These are phyloP conservation scores for Desmodus rotundus DNA, from an alignment of 2,113 vertebrate species.

Conservation along the genomic window DNA sequence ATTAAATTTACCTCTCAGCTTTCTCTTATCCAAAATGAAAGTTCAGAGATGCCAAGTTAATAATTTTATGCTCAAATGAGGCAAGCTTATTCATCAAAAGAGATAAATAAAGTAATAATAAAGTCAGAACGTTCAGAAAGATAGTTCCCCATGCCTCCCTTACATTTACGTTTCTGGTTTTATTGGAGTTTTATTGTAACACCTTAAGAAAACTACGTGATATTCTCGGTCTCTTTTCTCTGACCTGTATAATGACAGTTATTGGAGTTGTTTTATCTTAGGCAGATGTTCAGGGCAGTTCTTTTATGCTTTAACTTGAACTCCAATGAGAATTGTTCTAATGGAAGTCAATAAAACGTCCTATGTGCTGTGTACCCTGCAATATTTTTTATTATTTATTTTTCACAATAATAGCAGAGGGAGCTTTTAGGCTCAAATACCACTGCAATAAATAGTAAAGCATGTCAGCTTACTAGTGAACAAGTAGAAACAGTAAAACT, in stretches of 20 bases:
- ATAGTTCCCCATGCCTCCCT: not conserved
- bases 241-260: not conserved
- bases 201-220: not conserved
- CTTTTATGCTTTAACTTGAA: not conserved
- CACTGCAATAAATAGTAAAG: not conserved
- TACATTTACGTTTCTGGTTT: not conserved
- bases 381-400: not conserved
- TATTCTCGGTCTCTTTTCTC: not conserved
- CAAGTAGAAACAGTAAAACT: not conserved
- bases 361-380: not conserved
- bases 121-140: not conserved
- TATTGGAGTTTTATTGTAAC: not conserved
- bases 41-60: not conserved
- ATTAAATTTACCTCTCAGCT: not conserved
- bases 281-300: not conserved
- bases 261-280: not conserved
- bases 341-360: not conserved
- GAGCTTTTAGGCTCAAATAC: not conserved
- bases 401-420: not conserved
- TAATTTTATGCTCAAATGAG: not conserved
- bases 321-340: not conserved
- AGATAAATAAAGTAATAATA: not conserved
- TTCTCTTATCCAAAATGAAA: not conserved
- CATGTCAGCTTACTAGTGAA: not conserved
- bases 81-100: not conserved